Evolutionary conservation across 2,888 invertebrate species (phyloP).

Genomic region (Pseudoips prasinana): DNA sequence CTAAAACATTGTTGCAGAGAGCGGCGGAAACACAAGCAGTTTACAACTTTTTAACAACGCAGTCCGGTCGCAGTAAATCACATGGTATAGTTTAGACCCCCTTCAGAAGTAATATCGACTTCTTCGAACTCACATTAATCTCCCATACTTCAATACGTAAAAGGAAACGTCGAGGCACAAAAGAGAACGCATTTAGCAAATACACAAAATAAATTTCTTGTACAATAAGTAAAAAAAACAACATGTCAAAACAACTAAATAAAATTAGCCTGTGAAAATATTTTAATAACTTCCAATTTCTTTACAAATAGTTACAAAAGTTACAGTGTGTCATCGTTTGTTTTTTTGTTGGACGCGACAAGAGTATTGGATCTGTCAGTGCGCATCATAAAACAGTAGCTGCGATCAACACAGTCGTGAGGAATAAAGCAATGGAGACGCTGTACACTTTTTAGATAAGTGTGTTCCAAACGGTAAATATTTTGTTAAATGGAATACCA

Average conservation of each 20-base stretch:
- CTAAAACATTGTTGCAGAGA: slow-evolving; percentile 63
- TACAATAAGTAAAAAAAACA: slow-evolving; percentile 14
- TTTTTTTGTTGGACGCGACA: slow-evolving; percentile 39
- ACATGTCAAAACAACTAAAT: too few species aligned
- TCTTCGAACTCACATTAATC: slow-evolving; percentile 80
- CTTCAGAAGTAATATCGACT: slow-evolving; percentile 78
- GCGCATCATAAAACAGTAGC: slow-evolving; percentile 63
- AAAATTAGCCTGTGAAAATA: too few species aligned
- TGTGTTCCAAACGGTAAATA: too few species aligned
- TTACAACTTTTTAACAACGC: slow-evolving; percentile 79
- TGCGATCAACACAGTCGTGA: slow-evolving; percentile 49
- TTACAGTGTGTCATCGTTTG: slow-evolving; percentile 11
- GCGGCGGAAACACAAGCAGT: slow-evolving; percentile 76
- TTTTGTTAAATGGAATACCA: too few species aligned
- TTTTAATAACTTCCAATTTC: slow-evolving; percentile 25
- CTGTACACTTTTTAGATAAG: too few species aligned
- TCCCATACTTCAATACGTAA: slow-evolving; percentile 74
- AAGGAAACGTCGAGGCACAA: slow-evolving; percentile 67
- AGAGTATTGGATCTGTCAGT: slow-evolving; percentile 63
- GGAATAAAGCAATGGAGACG: slow-evolving; percentile 24
- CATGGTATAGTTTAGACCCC: slow-evolving; percentile 69
- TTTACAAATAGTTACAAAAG: slow-evolving; percentile 28
- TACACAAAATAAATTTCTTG: slow-evolving; percentile 33
- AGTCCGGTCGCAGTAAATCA: slow-evolving; percentile 75
- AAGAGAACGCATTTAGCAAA: slow-evolving; percentile 57